Evolutionary conservation across 2,113 vertebrate genomes (phyloP).

Genomic region (Gnathonemus longibarbis): DNA sequence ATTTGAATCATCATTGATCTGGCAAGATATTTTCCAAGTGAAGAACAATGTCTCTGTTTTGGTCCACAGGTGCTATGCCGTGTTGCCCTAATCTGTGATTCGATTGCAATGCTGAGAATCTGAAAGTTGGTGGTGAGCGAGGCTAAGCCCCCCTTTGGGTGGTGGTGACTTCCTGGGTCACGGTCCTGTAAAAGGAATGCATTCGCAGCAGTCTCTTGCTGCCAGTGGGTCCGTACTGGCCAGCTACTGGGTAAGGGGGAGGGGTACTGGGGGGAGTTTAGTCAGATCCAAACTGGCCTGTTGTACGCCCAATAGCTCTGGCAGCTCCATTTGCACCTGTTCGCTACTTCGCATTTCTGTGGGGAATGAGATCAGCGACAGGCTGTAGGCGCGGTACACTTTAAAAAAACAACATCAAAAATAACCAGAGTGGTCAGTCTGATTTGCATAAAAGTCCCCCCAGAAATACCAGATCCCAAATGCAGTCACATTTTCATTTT

Average conservation of each 20-base stretch:
- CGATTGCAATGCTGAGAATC: background rate
- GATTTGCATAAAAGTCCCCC: background rate
- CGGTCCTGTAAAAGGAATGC: background rate
- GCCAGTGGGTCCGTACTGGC: constrained; percentile 15
- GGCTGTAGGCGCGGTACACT: background rate
- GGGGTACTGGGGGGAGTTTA: background rate
- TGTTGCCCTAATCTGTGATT: background rate
- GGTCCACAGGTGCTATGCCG: background rate
- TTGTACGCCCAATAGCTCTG: constrained; percentile 8
- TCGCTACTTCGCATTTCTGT: background rate
- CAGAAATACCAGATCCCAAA: background rate
- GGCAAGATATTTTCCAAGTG: background rate
- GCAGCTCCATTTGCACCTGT: constrained; percentile 23
- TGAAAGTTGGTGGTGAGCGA: background rate
- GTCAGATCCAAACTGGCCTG: constrained; percentile 5
- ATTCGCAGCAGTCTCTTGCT: constrained; percentile 5
- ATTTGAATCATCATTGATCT: background rate
- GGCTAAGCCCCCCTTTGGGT: background rate
- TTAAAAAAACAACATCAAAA: background rate
- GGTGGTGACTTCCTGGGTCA: background rate
- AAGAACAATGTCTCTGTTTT: background rate
- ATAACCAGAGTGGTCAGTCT: background rate
- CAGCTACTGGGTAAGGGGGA: constrained; percentile 6
- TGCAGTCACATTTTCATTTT: background rate
- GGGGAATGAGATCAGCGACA: background rate